Conservation (phyloP, 37 sponge, comb jelly and placozoan genomes). For the Petrosia ficiformis region DNA sequence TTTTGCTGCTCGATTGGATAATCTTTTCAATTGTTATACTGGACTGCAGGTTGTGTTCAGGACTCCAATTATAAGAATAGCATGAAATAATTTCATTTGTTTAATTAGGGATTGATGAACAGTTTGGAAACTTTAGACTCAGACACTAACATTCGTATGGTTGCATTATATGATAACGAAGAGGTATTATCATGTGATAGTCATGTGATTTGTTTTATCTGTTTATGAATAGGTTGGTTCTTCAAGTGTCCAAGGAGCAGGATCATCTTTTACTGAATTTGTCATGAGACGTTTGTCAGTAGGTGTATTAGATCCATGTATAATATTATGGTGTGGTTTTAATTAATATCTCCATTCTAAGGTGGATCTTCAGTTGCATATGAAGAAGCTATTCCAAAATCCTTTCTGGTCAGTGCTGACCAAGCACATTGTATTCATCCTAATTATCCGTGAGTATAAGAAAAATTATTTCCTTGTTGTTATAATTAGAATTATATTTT, state of each 20-base stretch:
- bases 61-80: background rate
- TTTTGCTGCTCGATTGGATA: constrained; percentile 92
- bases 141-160: constrained; percentile 69
- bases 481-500: background rate
- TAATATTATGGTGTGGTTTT: background rate
- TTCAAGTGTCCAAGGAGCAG: constrained; percentile 89
- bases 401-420: constrained; percentile 90
- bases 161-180: constrained; percentile 91
- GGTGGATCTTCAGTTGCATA: constrained; percentile 33
- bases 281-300: constrained; percentile 65
- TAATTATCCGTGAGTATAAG: constrained; percentile 72
- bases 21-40: constrained; percentile 90
- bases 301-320: background rate
- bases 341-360: background rate
- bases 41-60: constrained; percentile 52
- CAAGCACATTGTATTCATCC: constrained; percentile 97
- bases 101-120: constrained; percentile 55
- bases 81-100: background rate
- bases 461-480: background rate
- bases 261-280: constrained; percentile 73
- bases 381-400: constrained; percentile 86
- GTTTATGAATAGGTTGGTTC: constrained; percentile 68
- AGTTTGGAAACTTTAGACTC: constrained; percentile 34
- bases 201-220: background rate
- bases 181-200: constrained; percentile 57